Base-by-base conservation (phyloP, 2,797 vertebrate species). In the Centropyge bicolor region DNA sequence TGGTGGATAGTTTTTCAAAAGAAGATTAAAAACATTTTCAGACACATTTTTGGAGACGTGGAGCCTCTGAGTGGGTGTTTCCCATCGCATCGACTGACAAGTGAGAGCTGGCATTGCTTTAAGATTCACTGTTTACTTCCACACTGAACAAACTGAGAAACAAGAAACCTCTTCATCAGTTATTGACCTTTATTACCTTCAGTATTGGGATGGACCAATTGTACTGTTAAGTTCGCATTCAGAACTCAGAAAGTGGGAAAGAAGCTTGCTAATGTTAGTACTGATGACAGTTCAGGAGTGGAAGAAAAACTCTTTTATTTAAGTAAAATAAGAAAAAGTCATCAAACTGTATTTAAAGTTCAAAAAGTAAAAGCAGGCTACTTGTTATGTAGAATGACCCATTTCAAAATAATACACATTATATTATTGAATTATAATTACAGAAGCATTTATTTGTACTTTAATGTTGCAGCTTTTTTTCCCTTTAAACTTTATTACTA, bases 41-140 rank as follows among this genome's bases (percentile, higher is more conserved):
- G 69, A 59, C 22, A 31, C 51, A 59, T 77, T 74, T 67, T 48
- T 41, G 60, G 64, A 71, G 7, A 74, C 14, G 36, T 63, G 49
- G 43, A 62, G 20, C 62, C 1, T 49, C n/a, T 62, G 48, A 12
- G 3, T 49, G 24, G 57, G 70, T 12, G 3, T 66, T 49, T 61
- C 55, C 19, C 46, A 54, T 71, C 40, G 41, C 14, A 36, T 54
- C 4, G 51, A 45, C 64, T 59, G 14, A 62, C 31, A 69, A 36
- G 46, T 48, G 52, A 59, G 36, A 67, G n/a, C 51, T 5, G 4
- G 31, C 27, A 27, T 60, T 51, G 52, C 46, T 68, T 20, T 52
- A 54, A 48, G 27, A 70, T 65, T 19, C 66, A 59, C 3, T 38
- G 75, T 70, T 70, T 65, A 54, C 51, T 8, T 52, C 14, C 22